phyloP scores from a whole-genome alignment of 53 echinoderm and acorn worm species.

The Temnopleurus reevesii region DNA sequence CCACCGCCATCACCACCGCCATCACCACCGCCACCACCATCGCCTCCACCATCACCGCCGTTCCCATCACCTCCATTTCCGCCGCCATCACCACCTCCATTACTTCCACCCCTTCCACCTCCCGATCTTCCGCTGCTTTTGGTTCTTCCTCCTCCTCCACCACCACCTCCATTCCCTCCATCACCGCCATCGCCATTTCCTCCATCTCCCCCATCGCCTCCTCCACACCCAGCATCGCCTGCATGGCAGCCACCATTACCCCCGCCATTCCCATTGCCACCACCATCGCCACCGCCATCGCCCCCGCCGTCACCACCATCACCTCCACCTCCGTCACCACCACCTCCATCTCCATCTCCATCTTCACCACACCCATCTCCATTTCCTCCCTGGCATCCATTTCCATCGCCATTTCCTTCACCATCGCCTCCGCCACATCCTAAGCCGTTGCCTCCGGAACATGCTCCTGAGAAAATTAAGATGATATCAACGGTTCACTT shows the following conservation, averaged over 20 bases:
- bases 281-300: neutral
- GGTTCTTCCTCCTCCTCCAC: neutral
- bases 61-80: neutral
- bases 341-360: neutral
- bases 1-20: neutral
- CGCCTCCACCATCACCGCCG: constrained; percentile 3
- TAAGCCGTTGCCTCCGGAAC: neutral
- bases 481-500: too few species aligned
- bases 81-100: neutral
- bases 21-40: neutral
- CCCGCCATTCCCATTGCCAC: neutral
- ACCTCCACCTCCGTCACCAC: neutral
- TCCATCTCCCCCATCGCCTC: neutral
- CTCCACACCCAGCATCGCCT: neutral
- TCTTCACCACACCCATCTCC: neutral
- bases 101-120: neutral
- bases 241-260: neutral
- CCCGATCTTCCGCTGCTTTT: neutral
- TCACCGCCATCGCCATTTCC: neutral
- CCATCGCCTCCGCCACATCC: neutral
- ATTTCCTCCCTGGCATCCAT: neutral
- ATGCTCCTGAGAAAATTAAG: neutral
- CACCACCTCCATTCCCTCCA: neutral
- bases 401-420: constrained; percentile 4
- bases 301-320: neutral